These are phyloP conservation scores for Gymnocephalus cernua DNA, from an alignment of 2,113 vertebrate genomes.

Conservation along the genomic window DNA sequence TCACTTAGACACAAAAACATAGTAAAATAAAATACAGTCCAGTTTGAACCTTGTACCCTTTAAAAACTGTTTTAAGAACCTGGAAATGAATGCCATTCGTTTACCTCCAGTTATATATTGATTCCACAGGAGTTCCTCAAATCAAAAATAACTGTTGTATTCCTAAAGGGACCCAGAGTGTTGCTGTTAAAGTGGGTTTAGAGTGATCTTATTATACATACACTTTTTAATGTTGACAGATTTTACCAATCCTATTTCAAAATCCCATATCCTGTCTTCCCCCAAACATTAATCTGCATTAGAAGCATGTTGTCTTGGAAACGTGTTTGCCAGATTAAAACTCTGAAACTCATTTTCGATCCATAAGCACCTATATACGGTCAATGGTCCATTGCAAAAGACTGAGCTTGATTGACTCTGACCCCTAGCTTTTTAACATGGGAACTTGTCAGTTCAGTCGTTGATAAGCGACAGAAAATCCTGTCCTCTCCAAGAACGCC, in stretches of 20 bases:
- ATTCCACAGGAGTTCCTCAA: not conserved
- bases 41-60: too few species aligned
- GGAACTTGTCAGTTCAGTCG: constrained; percentile 63
- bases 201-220: constrained; percentile 7
- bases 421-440: constrained; percentile 61
- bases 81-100: not conserved
- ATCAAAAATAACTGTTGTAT: not conserved
- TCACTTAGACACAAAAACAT: too few species aligned
- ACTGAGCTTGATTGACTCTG: constrained; percentile 64
- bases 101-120: constrained; percentile 8
- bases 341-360: constrained; percentile 12
- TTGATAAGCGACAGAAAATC: constrained; percentile 73
- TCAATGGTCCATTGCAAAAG: constrained; percentile 36
- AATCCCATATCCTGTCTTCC: constrained; percentile 16
- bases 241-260: constrained; percentile 16
- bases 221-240: constrained; percentile 17
- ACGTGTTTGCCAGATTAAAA: constrained; percentile 29
- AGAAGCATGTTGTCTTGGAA: constrained; percentile 11
- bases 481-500: constrained; percentile 56
- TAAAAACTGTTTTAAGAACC: too few species aligned
- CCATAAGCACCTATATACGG: constrained; percentile 19
- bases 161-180: not conserved
- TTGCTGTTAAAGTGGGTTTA: constrained; percentile 10
- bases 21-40: too few species aligned
- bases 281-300: constrained; percentile 25